A percentile compares a stretch with the other conserved stretches of the same genome.
Conservation (phyloP, 1,140 invertebrate species). For the Pseudomyrmex flavicornis region DNA sequence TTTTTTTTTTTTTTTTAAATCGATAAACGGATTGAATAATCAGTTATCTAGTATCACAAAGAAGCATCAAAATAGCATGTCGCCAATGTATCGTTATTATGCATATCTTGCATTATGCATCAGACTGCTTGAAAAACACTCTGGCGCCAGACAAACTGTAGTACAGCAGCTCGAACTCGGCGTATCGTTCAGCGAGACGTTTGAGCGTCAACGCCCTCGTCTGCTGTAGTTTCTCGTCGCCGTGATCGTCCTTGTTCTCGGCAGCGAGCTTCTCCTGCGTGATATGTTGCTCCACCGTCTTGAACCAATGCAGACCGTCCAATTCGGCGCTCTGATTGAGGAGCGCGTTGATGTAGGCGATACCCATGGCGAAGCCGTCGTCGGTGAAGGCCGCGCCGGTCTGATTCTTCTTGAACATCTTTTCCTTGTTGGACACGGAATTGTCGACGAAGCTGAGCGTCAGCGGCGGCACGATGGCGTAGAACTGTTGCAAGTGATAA, state of each 20-base stretch:
- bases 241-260: slow-evolving; percentile 81
- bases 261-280: slow-evolving; percentile 82
- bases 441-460: slow-evolving; percentile 98
- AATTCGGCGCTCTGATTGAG: slow-evolving; percentile 92
- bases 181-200: slow-evolving; percentile 92
- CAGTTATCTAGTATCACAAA: background rate
- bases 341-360: slow-evolving; percentile 90
- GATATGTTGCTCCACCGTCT: slow-evolving; percentile 93
- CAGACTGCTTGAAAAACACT: slow-evolving; percentile 93
- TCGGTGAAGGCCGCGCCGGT: slow-evolving; percentile 96
- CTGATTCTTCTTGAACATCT: slow-evolving; percentile 95
- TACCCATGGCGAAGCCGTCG: slow-evolving; percentile 98
- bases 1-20: background rate
- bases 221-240: slow-evolving; percentile 95
- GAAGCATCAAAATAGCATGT: background rate
- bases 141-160: slow-evolving; percentile 97
- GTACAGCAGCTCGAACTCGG: slow-evolving; percentile 96
- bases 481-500: slow-evolving; percentile 97
- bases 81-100: background rate
- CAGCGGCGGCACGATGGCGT: slow-evolving; percentile 96
- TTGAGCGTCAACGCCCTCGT: slow-evolving; percentile 96
- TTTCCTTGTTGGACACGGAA: slow-evolving; percentile 96
- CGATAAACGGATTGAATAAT: slow-evolving; percentile 5
- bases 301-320: slow-evolving; percentile 98
- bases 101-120: slow-evolving; percentile 68